These are phyloP conservation scores for Brachyistius frenatus DNA, from an alignment of 2,113 vertebrate species.

Conservation along the genomic window DNA sequence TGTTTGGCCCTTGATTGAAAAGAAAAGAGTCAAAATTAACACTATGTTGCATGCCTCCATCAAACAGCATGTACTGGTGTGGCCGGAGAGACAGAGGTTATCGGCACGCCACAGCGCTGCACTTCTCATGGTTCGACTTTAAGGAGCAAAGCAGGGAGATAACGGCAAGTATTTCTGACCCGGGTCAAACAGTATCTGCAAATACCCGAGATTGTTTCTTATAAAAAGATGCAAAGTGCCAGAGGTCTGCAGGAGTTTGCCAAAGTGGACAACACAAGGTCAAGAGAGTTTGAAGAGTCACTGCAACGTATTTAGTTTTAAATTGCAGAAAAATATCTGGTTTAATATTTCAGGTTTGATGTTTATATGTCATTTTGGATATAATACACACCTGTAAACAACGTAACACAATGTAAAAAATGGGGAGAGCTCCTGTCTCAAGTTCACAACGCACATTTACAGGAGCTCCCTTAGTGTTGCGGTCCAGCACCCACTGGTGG, in stretches of 20 bases:
- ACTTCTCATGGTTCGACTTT: slow-evolving; percentile 30
- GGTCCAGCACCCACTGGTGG: too few relatives aligned
- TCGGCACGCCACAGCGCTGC: slow-evolving; percentile 38
- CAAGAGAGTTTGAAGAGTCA: too few relatives aligned
- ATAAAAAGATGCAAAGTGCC: background rate
- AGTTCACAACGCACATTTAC: too few relatives aligned
- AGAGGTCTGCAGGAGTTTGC: slow-evolving; percentile 25
- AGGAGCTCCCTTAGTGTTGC: too few relatives aligned
- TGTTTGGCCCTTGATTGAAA: slow-evolving; percentile 86
- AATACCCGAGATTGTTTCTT: slow-evolving; percentile 35
- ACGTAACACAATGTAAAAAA: too few relatives aligned
- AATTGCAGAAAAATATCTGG: too few relatives aligned
- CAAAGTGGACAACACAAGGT: background rate
- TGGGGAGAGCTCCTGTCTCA: too few relatives aligned
- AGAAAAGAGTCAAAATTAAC: slow-evolving; percentile 84
- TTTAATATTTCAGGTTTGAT: too few relatives aligned
- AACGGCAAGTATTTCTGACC: background rate
- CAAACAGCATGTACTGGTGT: slow-evolving; percentile 61
- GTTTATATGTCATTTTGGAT: too few relatives aligned
- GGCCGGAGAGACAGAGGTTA: slow-evolving; percentile 51
- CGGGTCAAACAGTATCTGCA: slow-evolving; percentile 51
- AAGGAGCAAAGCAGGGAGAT: slow-evolving; percentile 25
- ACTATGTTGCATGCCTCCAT: slow-evolving; percentile 75
- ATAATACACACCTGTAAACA: too few relatives aligned
- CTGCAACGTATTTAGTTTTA: too few relatives aligned